These are phyloP conservation scores for Plecturocebus donacophilus DNA, from an alignment of 2,113 vertebrate genomes.

Conservation along the genomic window DNA sequence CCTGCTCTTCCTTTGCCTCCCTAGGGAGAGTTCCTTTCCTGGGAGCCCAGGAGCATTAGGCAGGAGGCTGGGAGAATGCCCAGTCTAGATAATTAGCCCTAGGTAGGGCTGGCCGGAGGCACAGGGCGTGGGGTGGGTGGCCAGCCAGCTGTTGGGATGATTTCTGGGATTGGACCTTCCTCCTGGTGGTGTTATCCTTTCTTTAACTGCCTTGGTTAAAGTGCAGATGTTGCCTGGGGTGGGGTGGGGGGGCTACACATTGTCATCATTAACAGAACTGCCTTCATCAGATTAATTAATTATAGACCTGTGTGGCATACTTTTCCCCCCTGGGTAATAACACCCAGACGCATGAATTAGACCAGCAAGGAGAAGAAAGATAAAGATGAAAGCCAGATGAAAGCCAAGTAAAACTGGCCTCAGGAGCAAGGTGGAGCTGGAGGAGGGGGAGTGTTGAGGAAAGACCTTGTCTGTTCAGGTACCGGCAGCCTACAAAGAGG, in stretches of 20 bases:
- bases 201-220: not conserved
- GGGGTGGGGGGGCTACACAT: not conserved
- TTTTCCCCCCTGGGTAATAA: not conserved
- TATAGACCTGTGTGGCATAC: not conserved
- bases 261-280: not conserved
- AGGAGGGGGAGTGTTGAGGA: too few relatives aligned
- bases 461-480: not conserved
- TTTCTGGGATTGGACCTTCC: not conserved
- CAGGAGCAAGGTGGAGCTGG: not conserved
- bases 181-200: not conserved
- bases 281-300: conserved; percentile 4
- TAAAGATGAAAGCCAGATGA: too few relatives aligned
- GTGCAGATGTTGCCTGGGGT: not conserved
- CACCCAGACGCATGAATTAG: not conserved
- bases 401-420: not conserved
- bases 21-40: not conserved
- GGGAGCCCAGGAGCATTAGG: not conserved
- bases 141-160: accelerated
- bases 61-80: not conserved
- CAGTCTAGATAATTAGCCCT: not conserved
- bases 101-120: not conserved
- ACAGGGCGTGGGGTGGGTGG: not conserved
- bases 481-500: not conserved
- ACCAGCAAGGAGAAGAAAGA: not conserved
- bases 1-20: not conserved